A percentile compares a stretch with the other conserved stretches of the same genome.
phyloP scores from a whole-genome alignment of 2,888 invertebrate genomes.

The Hydrotaea cyrtoneurina region DNA sequence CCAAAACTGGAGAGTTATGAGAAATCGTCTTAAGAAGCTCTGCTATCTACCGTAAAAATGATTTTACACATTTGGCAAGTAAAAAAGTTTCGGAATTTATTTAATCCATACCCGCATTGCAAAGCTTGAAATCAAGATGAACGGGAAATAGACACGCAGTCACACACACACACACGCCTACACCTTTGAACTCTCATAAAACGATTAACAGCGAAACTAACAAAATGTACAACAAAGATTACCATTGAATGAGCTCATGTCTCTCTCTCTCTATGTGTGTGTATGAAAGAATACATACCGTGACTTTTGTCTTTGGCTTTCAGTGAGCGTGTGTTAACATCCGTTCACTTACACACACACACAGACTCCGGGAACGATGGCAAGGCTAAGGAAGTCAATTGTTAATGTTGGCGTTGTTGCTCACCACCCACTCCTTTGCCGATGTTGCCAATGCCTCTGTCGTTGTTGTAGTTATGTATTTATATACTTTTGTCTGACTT shows the following conservation, averaged over 20 bases:
- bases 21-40: background rate
- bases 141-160: slow-evolving; percentile 65
- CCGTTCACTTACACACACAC: background rate
- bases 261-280: no score
- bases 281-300: background rate
- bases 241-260: background rate
- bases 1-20: background rate
- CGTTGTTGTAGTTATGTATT: slow-evolving; percentile 15
- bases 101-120: slow-evolving; percentile 18
- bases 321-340: background rate
- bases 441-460: background rate
- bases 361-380: background rate
- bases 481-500: slow-evolving; percentile 54
- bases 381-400: slow-evolving; percentile 29
- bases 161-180: background rate
- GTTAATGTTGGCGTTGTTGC: slow-evolving; percentile 9
- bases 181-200: slow-evolving; percentile 21
- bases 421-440: background rate
- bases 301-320: background rate
- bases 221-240: slow-evolving; percentile 8
- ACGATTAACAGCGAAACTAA: slow-evolving; percentile 32
- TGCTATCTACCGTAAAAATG: background rate
- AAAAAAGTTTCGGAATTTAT: slow-evolving; percentile 10
- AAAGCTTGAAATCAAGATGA: slow-evolving; percentile 24
- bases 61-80: background rate